Evolutionary conservation across 2,888 invertebrate genomes (phyloP), one percentile per base, ranked within the genome.

Genomic region (Allygus modestus): DNA sequence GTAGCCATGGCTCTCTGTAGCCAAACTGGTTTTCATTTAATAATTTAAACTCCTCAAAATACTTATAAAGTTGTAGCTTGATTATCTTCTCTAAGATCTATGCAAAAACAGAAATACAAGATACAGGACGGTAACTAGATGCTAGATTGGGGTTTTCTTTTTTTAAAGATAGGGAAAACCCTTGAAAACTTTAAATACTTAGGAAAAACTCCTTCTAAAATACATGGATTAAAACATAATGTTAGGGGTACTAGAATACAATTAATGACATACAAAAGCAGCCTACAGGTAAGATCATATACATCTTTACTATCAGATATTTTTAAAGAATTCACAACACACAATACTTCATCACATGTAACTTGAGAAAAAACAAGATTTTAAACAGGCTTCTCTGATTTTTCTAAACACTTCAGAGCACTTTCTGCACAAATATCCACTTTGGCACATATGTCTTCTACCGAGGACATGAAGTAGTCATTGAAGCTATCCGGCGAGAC

Each of bases 251-350:
- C 61, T 4, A 61, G 23, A 61, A 61, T 61, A 12, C 11, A 9
- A 61, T 46, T 12, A 23, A 12, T 23, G 20, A 61, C 61, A 61
- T n/a, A 61, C 11, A 61, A 0, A 61, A 61, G 1, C 9, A n/a
- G 20, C 61, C 20, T 61, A 61, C 61, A 15, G 1, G 61, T 61
- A 23, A 61, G 61, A 61, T 23, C 61, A 61, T 61, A 61, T 61
- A 23, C 61, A 61, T 61, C 61, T 23, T 61, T 61, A 23, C 61
- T 61, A 9, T 28, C 61, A 26, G 61, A 61, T 61, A 61, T 61
- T 23, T 46, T 61, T 61, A 61, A 5, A 2, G 23, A 61, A 1
- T 23, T 61, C 2, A 61, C 61, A 2, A 61, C 61, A 61, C 26
- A 15, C 12, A 4, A 46, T 1, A 46, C 46, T 46, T 12, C 7